Evolutionary conservation across 2,113 vertebrate species (phyloP).

Genomic region (Proterorhinus semilunaris): DNA sequence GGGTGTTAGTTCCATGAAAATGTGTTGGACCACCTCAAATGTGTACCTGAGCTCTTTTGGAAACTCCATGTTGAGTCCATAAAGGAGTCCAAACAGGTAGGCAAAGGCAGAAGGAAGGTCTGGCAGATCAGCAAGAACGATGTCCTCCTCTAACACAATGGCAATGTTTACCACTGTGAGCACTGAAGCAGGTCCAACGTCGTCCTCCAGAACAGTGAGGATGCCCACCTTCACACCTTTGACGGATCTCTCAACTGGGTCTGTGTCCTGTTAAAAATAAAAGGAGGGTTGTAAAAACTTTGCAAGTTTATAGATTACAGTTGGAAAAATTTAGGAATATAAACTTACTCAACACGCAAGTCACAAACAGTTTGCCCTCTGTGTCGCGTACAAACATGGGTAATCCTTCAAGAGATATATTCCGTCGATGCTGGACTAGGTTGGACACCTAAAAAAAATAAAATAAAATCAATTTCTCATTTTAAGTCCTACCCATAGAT

Average conservation of each 20-base stretch:
- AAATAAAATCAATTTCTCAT: too few species aligned
- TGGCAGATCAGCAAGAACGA: slow-evolving; percentile 12
- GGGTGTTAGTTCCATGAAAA: slow-evolving; percentile 15
- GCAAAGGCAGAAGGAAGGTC: slow-evolving; percentile 17
- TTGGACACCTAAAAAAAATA: not conserved
- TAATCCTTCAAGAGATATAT: not conserved
- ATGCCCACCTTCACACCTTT: slow-evolving; percentile 13
- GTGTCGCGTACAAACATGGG: not conserved
- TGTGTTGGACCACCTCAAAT: slow-evolving; percentile 15
- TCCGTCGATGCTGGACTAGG: too few species aligned
- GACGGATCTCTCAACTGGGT: slow-evolving; percentile 13
- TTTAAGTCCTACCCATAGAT: too few species aligned
- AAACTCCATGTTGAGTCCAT: slow-evolving; percentile 10
- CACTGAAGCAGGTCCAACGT: not conserved
- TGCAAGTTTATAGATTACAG: too few species aligned
- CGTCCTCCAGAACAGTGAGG: slow-evolving; percentile 13
- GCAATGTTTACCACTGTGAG: not conserved
- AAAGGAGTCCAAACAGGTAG: slow-evolving; percentile 11
- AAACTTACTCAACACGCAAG: not conserved
- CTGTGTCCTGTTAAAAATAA: slow-evolving; percentile 8
- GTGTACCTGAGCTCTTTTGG: slow-evolving; percentile 15
- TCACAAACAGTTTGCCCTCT: not conserved
- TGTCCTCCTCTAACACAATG: slow-evolving; percentile 1
- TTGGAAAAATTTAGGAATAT: not conserved
- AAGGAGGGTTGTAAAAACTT: too few species aligned